Evolutionary conservation across 2,888 invertebrate genomes (phyloP), one percentile per base, ranked within the genome.

Genomic region (Psylliodes chrysocephalus): DNA sequence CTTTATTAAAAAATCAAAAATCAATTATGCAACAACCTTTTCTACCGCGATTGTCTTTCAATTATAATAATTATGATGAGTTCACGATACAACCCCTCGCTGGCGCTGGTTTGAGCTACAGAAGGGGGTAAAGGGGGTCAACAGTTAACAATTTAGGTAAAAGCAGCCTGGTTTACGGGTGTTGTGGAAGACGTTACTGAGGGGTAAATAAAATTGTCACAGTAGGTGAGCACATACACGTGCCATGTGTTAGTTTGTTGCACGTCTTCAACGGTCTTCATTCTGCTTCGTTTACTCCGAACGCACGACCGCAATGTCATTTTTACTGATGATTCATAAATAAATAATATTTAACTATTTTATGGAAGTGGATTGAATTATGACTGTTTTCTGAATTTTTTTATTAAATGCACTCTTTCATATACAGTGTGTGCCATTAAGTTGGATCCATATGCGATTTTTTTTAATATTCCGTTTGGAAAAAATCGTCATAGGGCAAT

Each of bases 171-270:
- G 63, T 47, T 52, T 44, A 47, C 47, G 60, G 49, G 28, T 30
- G 49, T 12, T 30, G 30, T 49, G 40, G 64, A 66, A 67, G 69
- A 66, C 63, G 66, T 59, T 63, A 56, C 55, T 63, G 64, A 60
- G 69, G 67, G 70, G 68, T 61, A 63, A 59, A 35, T 28, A 52
- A 56, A 65, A 66, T 65, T 72, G 75, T 75, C 73, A 75, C 75
- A 75, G 73, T 74, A 70, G 69, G 70, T 75, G 74, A 74, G 68
- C 73, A 75, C 64, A 57, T 56, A 49, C 68, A 67, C 66, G 65
- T 68, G 69, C 67, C 75, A 75, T 75, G 71, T 75, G 75, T 69
- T 67, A 64, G 65, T 60, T 66, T 53, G 63, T 63, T 64, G 60
- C 62, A 62, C 49, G 64, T 73, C 68, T 66, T 71, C 71, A 73